Evolutionary conservation across 2,797 vertebrate species (phyloP), one percentile per base, ranked within the genome.

Genomic region (Psittacula echo): DNA sequence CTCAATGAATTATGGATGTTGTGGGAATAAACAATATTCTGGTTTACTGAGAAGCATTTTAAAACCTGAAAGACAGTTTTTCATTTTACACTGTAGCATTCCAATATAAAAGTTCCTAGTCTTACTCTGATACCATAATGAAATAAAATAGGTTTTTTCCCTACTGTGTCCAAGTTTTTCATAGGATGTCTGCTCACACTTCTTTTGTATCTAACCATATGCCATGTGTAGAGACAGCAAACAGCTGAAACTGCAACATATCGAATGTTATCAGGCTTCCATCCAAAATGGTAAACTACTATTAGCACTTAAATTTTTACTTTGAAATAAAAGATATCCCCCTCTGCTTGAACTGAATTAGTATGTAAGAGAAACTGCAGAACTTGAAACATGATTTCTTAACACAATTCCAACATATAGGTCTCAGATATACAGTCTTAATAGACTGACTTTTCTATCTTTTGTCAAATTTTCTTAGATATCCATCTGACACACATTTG

Each of bases 1-100:
- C n/a, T 93, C 53, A 80, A 44, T 95, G 61, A 89, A 85, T 96
- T 95, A 75, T 61, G 44, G 27, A 80, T 86, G 50, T 78, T n/a
- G 24, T 78, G 54, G 75, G 60, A 85, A 84, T 72, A 92, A 90
- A 70, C 30, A 65, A 16, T 78, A 56, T 44, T 80, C n/a, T 89
- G 23, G 7, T 80, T 92, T 88, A 86, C 60, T 4, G 17, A 84
- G 62, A 83, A 85, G 65, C 14, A 48, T 87, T 91, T 81, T 41
- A 74, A 94, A 93, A 76, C 4, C 3, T 78, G 90, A 24, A 60
- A 78, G 61, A 45, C 48, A 37, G 4, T 12, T 71, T 85, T 88
- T 75, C 2, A 20, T 90, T 94, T 80, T 85, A 29, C 13, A 11
- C 5, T 27, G 8, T 34, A 64, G 22, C 17, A 67, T 88, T 89